Percentiles rank a stretch among this genome's conserved stretches.
Conservation (phyloP, 2,113 vertebrate genomes). For the Nyctibius bracteatus region DNA sequence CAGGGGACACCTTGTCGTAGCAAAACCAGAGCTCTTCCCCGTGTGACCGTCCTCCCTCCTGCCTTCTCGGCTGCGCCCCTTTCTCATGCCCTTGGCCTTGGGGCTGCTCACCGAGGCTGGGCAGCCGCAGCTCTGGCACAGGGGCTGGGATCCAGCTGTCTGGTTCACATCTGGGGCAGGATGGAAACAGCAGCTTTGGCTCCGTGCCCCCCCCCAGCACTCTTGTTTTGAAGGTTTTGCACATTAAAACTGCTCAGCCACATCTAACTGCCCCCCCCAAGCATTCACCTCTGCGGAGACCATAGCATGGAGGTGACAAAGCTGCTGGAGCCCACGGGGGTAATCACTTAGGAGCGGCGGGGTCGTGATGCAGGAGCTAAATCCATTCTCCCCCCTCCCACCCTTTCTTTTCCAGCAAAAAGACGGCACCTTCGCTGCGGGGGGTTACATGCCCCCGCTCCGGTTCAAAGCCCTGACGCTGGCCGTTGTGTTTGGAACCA, state of each 20-base stretch:
- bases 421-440: conserved; percentile 93
- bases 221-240: neutral
- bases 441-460: conserved; percentile 97
- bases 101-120: neutral
- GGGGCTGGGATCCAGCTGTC: neutral
- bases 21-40: neutral
- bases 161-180: neutral
- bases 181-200: neutral
- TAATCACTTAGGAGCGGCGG: neutral
- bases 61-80: neutral
- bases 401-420: conserved; percentile 81
- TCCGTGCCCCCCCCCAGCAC: fast-evolving
- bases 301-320: fast-evolving
- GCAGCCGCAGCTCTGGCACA: neutral
- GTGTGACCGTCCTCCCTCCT: neutral
- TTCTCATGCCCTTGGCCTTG: neutral
- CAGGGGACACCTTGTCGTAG: neutral
- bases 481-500: conserved; percentile 93
- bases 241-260: neutral
- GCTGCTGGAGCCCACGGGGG: neutral
- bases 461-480: conserved; percentile 94
- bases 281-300: fast-evolving
- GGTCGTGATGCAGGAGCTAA: neutral
- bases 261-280: fast-evolving
- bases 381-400: neutral